Percentiles rank a stretch among this genome's conserved stretches.
These are phyloP conservation scores for Helicoverpa zea DNA, from an alignment of 1,140 invertebrate genomes.

Conservation along the genomic window DNA sequence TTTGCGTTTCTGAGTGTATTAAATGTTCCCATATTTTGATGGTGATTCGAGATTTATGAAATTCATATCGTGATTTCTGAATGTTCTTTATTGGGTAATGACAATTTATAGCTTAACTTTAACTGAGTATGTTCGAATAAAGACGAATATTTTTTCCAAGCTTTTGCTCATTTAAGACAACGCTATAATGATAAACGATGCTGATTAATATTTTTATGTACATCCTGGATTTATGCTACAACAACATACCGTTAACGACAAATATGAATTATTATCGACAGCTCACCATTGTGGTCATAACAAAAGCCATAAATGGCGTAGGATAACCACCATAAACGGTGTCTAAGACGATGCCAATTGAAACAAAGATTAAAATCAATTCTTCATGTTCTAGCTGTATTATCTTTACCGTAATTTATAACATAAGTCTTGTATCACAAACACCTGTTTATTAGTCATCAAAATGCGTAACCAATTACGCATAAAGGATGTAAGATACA, in stretches of 20 bases:
- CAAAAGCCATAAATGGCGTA: slow-evolving; percentile 32
- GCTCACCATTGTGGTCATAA: not conserved
- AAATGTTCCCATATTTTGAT: slow-evolving; percentile 42
- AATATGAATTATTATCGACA: slow-evolving; percentile 8
- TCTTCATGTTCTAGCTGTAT: not conserved
- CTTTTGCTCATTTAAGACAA: not conserved
- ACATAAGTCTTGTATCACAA: slow-evolving; percentile 4
- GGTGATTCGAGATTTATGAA: slow-evolving; percentile 21
- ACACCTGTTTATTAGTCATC: slow-evolving; percentile 49
- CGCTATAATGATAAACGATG: not conserved
- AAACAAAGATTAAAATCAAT: slow-evolving; percentile 41
- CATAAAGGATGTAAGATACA: slow-evolving; percentile 13
- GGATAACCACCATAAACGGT: slow-evolving; percentile 27
- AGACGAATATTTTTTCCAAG: not conserved
- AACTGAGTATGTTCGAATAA: not conserved
- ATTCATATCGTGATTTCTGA: not conserved
- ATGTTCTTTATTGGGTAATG: slow-evolving; percentile 27
- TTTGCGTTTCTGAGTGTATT: slow-evolving; percentile 40
- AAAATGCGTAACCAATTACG: slow-evolving; percentile 44
- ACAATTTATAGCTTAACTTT: not conserved
- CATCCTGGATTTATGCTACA: not conserved
- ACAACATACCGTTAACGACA: not conserved
- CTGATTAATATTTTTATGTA: not conserved
- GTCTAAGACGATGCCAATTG: slow-evolving; percentile 23
- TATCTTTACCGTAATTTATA: slow-evolving; percentile 18